A percentile compares a stretch with the other conserved stretches of the same genome.
phyloP scores from a whole-genome alignment of 2,888 invertebrate species.

The Chirona hameri region DNA sequence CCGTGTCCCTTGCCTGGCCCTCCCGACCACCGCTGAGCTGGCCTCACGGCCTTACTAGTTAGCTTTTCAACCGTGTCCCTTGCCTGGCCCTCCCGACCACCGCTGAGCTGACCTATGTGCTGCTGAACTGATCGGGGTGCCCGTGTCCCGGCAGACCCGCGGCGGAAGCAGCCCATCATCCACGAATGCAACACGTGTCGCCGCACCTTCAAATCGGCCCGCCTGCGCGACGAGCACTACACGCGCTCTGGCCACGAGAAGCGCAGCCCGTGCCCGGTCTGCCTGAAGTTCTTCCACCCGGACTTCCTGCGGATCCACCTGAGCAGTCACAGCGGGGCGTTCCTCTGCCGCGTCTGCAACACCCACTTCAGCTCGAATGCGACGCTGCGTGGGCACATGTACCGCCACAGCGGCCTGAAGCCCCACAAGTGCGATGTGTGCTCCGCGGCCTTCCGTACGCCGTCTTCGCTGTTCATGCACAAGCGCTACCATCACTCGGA shows the following conservation, averaged over 20 bases:
- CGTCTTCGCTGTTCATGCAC: conserved; percentile 27
- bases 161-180: background rate
- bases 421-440: background rate
- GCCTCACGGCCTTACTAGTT: no score
- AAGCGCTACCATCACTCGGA: background rate
- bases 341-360: conserved; percentile 10
- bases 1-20: no score
- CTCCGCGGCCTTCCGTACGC: background rate
- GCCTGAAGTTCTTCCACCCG: background rate
- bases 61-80: no score
- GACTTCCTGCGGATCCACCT: conserved; percentile 11
- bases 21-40: no score
- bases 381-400: conserved; percentile 4
- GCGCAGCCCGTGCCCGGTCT: conserved; percentile 6
- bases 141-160: background rate
- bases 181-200: background rate
- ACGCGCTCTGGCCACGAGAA: background rate
- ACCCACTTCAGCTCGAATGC: conserved; percentile 4
- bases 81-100: no score
- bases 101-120: no score
- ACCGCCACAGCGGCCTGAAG: conserved; percentile 24
- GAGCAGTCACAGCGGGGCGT: conserved; percentile 5
- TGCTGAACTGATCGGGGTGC: no score
- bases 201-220: background rate
- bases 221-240: conserved; percentile 6